Percentiles rank a stretch among this genome's conserved stretches.
These are phyloP conservation scores for Tamandua tetradactyla DNA, from an alignment of 2,797 vertebrate genomes.

Conservation along the genomic window DNA sequence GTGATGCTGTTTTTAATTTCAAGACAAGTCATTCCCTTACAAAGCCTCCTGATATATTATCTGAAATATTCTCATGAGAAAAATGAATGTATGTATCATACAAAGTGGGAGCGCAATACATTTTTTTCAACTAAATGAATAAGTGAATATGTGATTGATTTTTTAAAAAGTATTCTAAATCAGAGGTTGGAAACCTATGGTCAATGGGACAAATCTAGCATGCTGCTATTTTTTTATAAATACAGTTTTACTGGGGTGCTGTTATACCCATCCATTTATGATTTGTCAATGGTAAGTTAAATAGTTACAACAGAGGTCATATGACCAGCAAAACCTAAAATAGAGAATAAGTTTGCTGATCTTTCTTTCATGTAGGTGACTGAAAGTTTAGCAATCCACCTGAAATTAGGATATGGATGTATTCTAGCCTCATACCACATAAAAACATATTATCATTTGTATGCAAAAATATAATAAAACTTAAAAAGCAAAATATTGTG, in stretches of 20 bases:
- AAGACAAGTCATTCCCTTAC: background rate
- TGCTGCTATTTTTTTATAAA: background rate
- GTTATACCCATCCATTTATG: background rate
- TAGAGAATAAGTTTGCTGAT: background rate
- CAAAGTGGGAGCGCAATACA: background rate
- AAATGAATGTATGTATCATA: background rate
- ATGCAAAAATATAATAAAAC: background rate
- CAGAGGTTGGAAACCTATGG: background rate
- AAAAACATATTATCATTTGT: background rate
- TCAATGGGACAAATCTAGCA: background rate
- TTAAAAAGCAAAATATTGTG: background rate
- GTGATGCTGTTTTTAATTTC: background rate
- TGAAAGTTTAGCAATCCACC: background rate
- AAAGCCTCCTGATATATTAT: background rate
- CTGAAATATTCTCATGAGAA: background rate
- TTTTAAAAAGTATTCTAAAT: background rate
- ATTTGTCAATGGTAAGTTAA: background rate
- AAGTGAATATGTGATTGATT: background rate
- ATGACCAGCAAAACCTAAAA: background rate
- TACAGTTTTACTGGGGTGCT: background rate
- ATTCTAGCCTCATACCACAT: background rate
- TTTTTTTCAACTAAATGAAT: background rate
- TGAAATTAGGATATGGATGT: background rate
- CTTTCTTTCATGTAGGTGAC: background rate
- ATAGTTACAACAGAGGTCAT: background rate